Evolutionary conservation across 1,140 invertebrate genomes (phyloP).

Genomic region (Penaeus indicus): DNA sequence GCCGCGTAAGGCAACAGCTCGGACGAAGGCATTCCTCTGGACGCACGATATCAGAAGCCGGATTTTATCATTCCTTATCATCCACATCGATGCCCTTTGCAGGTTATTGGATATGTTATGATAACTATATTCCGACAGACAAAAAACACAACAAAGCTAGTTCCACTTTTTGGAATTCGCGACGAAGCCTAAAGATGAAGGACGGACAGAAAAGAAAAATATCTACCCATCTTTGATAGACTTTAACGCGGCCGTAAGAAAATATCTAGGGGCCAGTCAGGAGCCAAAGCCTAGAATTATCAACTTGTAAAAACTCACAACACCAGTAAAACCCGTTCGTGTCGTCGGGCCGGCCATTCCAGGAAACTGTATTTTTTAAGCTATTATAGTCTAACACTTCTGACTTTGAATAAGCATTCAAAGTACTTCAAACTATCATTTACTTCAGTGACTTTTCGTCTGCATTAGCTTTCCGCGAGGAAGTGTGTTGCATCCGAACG

Average conservation of each 20-base stretch:
- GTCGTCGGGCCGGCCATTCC: conserved; percentile 40
- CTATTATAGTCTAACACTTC: background rate
- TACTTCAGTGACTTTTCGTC: no score
- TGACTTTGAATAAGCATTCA: background rate
- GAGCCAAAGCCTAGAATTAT: conserved; percentile 58
- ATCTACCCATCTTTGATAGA: conserved; percentile 34
- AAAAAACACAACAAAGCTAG: no score
- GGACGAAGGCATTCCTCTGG: conserved; percentile 50
- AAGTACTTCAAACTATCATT: no score
- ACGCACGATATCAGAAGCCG: conserved; percentile 51
- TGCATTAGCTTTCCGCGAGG: no score
- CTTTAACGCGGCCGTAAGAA: conserved; percentile 58
- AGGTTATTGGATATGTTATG: background rate
- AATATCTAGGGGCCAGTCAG: conserved; percentile 55
- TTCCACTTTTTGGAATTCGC: no score
- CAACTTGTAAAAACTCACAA: conserved; percentile 52
- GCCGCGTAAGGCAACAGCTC: conserved; percentile 57
- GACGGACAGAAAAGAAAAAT: no score
- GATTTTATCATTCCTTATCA: conserved; percentile 51
- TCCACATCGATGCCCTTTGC: conserved; percentile 25
- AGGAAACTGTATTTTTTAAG: conserved; percentile 1
- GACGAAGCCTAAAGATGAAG: no score
- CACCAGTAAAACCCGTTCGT: conserved; percentile 43
- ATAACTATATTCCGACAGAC: no score
- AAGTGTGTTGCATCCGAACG: no score